Evolutionary conservation across 2,888 invertebrate genomes (phyloP).

Genomic region (Heteromurus nitidus): DNA sequence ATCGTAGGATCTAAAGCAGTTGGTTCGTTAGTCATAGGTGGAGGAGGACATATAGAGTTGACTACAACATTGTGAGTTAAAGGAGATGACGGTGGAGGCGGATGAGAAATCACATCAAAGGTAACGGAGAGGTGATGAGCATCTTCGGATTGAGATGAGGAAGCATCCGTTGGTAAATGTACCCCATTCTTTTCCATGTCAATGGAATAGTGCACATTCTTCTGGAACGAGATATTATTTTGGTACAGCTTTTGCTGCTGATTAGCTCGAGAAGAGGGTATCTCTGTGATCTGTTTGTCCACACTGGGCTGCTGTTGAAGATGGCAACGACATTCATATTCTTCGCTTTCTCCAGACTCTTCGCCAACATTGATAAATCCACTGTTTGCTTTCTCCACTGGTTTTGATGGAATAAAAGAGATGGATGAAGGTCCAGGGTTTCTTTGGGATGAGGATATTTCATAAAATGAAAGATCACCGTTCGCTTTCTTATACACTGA

Average conservation of each 20-base stretch:
- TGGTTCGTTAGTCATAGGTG: slow-evolving; percentile 54
- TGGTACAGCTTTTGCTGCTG: slow-evolving; percentile 13
- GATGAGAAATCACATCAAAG: slow-evolving; percentile 64
- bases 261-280: slow-evolving; percentile 15
- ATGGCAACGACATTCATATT: slow-evolving; percentile 59
- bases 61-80: slow-evolving; percentile 57
- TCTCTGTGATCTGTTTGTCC: slow-evolving; percentile 3
- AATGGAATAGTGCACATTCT: slow-evolving; percentile 54
- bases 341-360: slow-evolving; percentile 57
- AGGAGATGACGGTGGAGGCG: slow-evolving; percentile 54
- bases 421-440: slow-evolving; percentile 6
- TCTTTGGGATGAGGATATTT: slow-evolving; percentile 33
- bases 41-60: slow-evolving; percentile 60
- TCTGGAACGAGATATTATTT: slow-evolving; percentile 22
- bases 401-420: slow-evolving; percentile 39
- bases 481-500: slow-evolving; percentile 57
- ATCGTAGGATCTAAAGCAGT: slow-evolving; percentile 10
- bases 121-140: slow-evolving; percentile 61
- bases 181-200: slow-evolving; percentile 44
- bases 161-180: slow-evolving; percentile 34
- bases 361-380: slow-evolving; percentile 54
- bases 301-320: slow-evolving; percentile 25
- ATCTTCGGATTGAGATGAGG: slow-evolving; percentile 57
- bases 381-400: slow-evolving; percentile 38
- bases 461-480: slow-evolving; percentile 45